Base-by-base conservation (phyloP, 1,140 invertebrate species). In the Drosophila baimaii region DNA sequence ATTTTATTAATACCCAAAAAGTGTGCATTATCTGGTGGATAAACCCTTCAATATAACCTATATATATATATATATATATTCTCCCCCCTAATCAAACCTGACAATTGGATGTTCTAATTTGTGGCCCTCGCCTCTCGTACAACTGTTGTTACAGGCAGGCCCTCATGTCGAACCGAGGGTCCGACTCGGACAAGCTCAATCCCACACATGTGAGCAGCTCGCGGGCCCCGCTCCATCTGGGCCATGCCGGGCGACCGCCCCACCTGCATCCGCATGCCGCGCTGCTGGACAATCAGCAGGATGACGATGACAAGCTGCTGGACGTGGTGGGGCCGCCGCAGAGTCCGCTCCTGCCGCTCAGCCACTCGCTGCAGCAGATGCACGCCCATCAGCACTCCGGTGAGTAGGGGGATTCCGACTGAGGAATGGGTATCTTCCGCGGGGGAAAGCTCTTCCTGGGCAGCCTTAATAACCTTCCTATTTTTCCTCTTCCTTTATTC, bases 321-420 rank as follows among this genome's bases (percentile, higher is more conserved):
- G 97, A 98, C 91, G 97, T 98, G 2, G 97, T 97, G 0, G 97
- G 97, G 0, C 97, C 97, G 21, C 93, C 93, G 17, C 95, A 96
- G 74, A 96, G 95, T 79, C 96, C 96, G 0, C 94, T 95, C 29
- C 94, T 95, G 12, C 93, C 94, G 7, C 88, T 93, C 33, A 94
- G 89, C 63, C 90, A 92, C 61, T 92, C 91, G 81, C 73, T 92
- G 57, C 91, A 91, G 57, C 91, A 92, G 51, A 91, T 92, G 90
- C 91, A 91, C 59, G 89, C 90, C 46, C 89, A 91, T 57, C 90
- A 90, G 69, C 91, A 92, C 43, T 92, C 91, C 75, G 91, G 91
- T 92, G 62, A 85, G 90, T 89, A 19, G 0, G 23, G 21, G 25
- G 0, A n/a, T 27, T 12, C n/a, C n/a, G n/a, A n/a, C n/a, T n/a